Conservation (phyloP, 2,797 vertebrate species). For the Acanthurus leucopareius region DNA sequence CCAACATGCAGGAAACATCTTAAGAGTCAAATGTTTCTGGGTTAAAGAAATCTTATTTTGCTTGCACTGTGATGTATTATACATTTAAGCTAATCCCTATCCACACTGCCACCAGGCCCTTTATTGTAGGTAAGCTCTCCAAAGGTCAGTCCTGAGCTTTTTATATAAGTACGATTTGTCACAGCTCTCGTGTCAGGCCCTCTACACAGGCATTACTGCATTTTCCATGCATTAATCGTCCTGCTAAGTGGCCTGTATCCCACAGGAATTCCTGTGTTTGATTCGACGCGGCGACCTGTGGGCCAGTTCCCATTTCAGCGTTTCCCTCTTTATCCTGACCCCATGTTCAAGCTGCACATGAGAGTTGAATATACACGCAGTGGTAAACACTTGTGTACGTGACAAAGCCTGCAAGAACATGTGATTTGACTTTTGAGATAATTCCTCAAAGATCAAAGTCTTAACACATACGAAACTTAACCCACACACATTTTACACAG, state of each 20-base stretch:
- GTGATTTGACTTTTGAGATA: neutral
- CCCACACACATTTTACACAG: neutral
- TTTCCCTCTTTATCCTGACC: conserved; percentile 52
- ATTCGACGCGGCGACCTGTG: conserved; percentile 55
- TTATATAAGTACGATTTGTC: conserved; percentile 60
- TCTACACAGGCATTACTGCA: conserved; percentile 54
- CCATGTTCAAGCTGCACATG: conserved; percentile 10
- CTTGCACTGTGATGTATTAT: neutral
- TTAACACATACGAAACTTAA: conserved; percentile 10
- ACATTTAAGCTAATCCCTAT: neutral
- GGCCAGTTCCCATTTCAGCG: conserved; percentile 58
- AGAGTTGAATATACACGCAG: conserved; percentile 20
- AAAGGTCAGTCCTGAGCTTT: conserved; percentile 52
- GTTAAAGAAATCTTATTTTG: conserved; percentile 29
- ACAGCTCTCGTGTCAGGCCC: conserved; percentile 42
- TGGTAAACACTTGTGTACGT: neutral
- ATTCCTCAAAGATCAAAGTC: conserved; percentile 8
- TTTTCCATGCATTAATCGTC: conserved; percentile 78
- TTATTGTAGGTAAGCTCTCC: conserved; percentile 27
- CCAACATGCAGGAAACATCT: conserved; percentile 28
- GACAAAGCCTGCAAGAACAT: neutral
- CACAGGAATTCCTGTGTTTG: conserved; percentile 85
- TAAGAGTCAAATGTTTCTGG: conserved; percentile 4
- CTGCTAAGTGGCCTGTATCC: conserved; percentile 77
- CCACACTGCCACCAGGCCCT: neutral